These are phyloP conservation scores for Biston betularia DNA, from an alignment of 2,888 invertebrate genomes.

Conservation along the genomic window DNA sequence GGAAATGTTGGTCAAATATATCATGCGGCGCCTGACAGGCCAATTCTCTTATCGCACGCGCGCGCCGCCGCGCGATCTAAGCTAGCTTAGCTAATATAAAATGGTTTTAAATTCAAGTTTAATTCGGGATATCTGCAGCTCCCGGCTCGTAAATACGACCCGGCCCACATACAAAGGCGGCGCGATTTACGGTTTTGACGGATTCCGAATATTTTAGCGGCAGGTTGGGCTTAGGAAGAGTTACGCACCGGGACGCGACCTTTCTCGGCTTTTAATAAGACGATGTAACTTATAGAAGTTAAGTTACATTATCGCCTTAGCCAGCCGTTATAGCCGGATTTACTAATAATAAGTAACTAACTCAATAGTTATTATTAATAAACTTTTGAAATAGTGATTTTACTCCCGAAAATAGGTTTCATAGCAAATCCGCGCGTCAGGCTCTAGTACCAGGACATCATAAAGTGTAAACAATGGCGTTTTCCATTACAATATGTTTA, in stretches of 20 bases:
- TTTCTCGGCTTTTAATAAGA: slow-evolving; percentile 64
- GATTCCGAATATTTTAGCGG: slow-evolving; percentile 80
- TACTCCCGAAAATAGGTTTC: slow-evolving; percentile 41
- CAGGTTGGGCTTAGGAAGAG: slow-evolving; percentile 66
- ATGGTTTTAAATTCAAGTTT: slow-evolving; percentile 87
- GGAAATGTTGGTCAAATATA: slow-evolving; percentile 96
- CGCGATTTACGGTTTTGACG: slow-evolving; percentile 84
- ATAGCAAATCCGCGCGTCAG: slow-evolving; percentile 69
- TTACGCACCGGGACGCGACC: slow-evolving; percentile 59
- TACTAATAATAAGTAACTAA: slow-evolving; percentile 9
- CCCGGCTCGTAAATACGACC: slow-evolving; percentile 75
- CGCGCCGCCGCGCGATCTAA: slow-evolving; percentile 86
- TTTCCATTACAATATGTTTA: slow-evolving; percentile 87
- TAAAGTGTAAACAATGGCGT: slow-evolving; percentile 85
- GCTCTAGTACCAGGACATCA: slow-evolving; percentile 82
- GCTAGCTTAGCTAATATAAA: slow-evolving; percentile 87
- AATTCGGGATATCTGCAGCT: slow-evolving; percentile 84
- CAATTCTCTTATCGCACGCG: slow-evolving; percentile 94
- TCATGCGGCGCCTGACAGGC: slow-evolving; percentile 95
- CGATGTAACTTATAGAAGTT: slow-evolving; percentile 60
- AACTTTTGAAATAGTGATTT: background rate
- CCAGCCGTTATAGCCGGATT: slow-evolving; percentile 23
- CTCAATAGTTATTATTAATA: background rate
- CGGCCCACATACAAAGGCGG: slow-evolving; percentile 76
- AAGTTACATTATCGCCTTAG: slow-evolving; percentile 30